Percentiles rank a stretch among this genome's conserved stretches.
phyloP scores from a whole-genome alignment of 2,888 invertebrate species.

The Nemurella pictetii region DNA sequence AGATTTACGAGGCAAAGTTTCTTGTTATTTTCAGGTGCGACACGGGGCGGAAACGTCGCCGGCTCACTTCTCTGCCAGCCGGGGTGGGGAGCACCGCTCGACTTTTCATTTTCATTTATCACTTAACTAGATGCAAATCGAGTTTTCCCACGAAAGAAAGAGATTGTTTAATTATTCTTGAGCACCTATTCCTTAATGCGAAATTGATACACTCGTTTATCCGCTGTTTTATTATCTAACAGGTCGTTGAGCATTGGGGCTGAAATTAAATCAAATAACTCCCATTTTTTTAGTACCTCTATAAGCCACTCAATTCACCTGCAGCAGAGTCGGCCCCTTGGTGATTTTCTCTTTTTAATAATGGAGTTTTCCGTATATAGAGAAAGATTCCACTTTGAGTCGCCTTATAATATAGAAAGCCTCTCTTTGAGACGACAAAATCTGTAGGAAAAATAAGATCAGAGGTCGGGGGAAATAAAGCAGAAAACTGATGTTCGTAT shows the following conservation, averaged over 20 bases:
- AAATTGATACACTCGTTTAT: not conserved
- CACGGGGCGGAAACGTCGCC: not conserved
- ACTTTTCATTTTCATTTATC: constrained; percentile 15
- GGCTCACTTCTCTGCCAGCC: not conserved
- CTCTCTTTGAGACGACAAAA: not conserved
- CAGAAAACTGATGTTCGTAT: constrained; percentile 26
- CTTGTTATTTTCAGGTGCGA: not conserved
- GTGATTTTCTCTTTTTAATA: not conserved
- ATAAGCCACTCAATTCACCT: not conserved
- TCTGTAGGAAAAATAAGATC: not conserved
- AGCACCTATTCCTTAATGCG: not conserved
- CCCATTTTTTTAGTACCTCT: not conserved
- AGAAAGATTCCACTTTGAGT: not conserved
- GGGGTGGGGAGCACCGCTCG: not conserved
- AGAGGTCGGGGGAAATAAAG: constrained; percentile 28
- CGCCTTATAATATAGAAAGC: not conserved
- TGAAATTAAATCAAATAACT: not conserved
- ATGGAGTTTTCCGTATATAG: not conserved
- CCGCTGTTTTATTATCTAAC: not conserved
- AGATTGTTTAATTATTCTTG: not conserved
- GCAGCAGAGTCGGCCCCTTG: not conserved
- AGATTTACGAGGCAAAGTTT: constrained; percentile 25
- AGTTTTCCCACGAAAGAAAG: not conserved
- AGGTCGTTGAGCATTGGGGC: not conserved
- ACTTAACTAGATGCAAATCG: constrained; percentile 27